phyloP scores from a whole-genome alignment of 2,888 invertebrate species.

The Lepidochrysops patricia region DNA sequence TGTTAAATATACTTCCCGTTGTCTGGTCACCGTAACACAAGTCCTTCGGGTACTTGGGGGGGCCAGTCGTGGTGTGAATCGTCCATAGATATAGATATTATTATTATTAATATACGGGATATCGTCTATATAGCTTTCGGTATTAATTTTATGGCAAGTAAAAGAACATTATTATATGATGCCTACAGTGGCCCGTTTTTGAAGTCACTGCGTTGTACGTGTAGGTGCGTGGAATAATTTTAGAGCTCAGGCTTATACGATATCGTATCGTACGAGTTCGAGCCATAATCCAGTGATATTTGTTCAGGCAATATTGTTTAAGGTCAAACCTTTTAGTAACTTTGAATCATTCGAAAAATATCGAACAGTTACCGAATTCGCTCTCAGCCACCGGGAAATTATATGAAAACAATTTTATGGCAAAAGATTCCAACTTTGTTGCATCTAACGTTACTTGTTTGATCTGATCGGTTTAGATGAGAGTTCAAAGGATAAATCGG shows the following conservation, averaged over 20 bases:
- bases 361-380: constrained; percentile 1
- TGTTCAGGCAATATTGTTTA: background rate
- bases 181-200: too few species aligned
- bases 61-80: too few species aligned
- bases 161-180: too few species aligned
- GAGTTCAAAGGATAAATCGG: background rate
- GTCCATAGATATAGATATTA: too few species aligned
- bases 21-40: too few species aligned
- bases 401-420: background rate
- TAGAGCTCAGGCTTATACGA: too few species aligned
- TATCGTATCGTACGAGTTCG: background rate
- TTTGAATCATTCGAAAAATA: constrained; percentile 6
- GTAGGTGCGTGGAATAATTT: too few species aligned
- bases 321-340: constrained; percentile 12
- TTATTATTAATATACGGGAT: too few species aligned
- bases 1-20: background rate
- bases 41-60: too few species aligned
- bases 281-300: constrained; percentile 4
- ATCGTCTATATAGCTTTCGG: too few species aligned
- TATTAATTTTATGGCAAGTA: too few species aligned
- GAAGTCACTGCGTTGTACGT: too few species aligned
- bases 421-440: background rate
- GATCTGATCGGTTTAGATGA: background rate
- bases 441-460: background rate
- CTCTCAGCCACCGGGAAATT: background rate